Base-by-base conservation (phyloP, 2,888 invertebrate genomes). In the Tiliacea aurago region DNA sequence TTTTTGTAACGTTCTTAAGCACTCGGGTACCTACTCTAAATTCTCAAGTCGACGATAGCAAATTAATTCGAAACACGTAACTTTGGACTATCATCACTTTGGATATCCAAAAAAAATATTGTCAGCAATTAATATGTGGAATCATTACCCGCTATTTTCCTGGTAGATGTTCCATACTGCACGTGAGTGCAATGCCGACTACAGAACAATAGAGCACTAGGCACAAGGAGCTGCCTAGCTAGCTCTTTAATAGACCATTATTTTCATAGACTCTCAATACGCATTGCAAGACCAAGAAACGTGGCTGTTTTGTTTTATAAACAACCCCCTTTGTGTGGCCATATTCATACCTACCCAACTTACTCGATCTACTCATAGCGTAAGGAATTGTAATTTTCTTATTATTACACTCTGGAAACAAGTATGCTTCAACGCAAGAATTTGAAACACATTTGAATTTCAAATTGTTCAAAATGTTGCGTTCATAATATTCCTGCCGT, bases 251-350 rank as follows among this genome's bases (percentile, higher is more conserved):
- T 92, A 90, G 88, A 89, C 89, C 89, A 91, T 91, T 92, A 92
- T 92, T 92, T 93, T 90, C 92, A 91, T 91, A 91, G 90, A 89
- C 90, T 89, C 88, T 89, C 88, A 90, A 90, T 91, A 90, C 86
- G 85, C 89, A 89, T 89, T 89, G 90, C 91, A 88, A 90, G 90
- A 91, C 89, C 89, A 90, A 91, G 92, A 89, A 91, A 91, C 89
- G 90, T 84, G 84, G 87, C 88, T 86, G 90, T 90, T 88, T 92
- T 95, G 94, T 95, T 96, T 95, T 94, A 94, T 94, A 95, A 96
- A 95, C 95, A 95, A 88, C 82, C 89, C 88, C 94, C 94, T 94
- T 95, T 95, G 94, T 95, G 89, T 86, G 78, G 88, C 88, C 85
- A 90, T 88, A 85, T 83, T 87, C 86, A 89, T 90, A 88, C 89